A percentile compares a stretch with the other conserved stretches of the same genome.
Evolutionary conservation across 1,140 invertebrate species (phyloP).

Genomic region (Popillia japonica): DNA sequence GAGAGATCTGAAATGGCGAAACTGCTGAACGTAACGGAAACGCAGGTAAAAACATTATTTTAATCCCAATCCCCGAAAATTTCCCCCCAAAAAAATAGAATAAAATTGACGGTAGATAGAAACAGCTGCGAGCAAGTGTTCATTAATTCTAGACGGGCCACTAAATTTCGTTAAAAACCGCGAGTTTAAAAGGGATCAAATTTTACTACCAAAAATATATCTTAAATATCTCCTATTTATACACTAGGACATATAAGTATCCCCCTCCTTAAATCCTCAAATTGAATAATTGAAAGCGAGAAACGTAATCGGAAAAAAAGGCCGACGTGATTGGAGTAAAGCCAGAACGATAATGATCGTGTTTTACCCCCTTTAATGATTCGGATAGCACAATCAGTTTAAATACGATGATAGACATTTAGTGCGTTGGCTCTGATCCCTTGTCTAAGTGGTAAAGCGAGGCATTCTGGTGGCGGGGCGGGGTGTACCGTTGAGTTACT

Average conservation of each 20-base stretch:
- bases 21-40: constrained; percentile 92
- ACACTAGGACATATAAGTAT: too few species aligned
- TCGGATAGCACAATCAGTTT: constrained; percentile 42
- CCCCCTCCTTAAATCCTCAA: too few species aligned
- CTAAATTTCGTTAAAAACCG: neutral
- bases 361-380: constrained; percentile 30
- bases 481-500: constrained; percentile 48
- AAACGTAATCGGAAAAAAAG: too few species aligned
- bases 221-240: too few species aligned
- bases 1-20: constrained; percentile 94
- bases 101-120: too few species aligned
- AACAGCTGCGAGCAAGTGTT: constrained; percentile 28
- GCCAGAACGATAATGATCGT: constrained; percentile 18
- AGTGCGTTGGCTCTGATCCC: constrained; percentile 38
- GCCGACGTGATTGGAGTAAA: constrained; percentile 25
- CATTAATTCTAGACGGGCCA: neutral
- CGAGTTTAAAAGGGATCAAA: too few species aligned
- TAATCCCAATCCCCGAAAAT: neutral
- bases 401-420: constrained; percentile 47
- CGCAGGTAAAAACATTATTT: constrained; percentile 74
- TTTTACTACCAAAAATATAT: neutral
- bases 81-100: too few species aligned
- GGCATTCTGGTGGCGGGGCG: constrained; percentile 35
- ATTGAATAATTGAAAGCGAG: constrained; percentile 31
- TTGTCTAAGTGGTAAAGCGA: constrained; percentile 27